Evolutionary conservation across 2,888 invertebrate species (phyloP), one percentile per base, ranked within the genome.

Genomic region (Cheilosia impressa): DNA sequence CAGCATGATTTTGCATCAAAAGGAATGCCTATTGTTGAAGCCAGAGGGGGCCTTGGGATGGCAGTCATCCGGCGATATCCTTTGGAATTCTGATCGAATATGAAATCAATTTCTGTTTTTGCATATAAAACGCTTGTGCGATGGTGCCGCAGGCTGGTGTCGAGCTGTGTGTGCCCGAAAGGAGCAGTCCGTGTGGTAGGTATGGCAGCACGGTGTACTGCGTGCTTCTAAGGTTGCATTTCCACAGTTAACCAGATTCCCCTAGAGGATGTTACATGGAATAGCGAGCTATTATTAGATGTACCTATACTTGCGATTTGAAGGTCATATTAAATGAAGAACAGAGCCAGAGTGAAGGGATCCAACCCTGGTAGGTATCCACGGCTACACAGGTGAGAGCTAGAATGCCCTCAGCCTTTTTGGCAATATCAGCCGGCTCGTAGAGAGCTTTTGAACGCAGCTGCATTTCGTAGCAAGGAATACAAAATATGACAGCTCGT

Each of bases 91-190:
- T 85, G 85, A 85, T 85, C 85, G 85, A 85, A 85, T 85, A 85
- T 81, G 85, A 85, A 85, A 85, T 85, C 85, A 85, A 85, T 85
- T 85, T 85, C 77, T 68, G 57, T 76, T 85, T 85, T 85, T 85
- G 85, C 85, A 85, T 85, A 85, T 85, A 85, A 80, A 85, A 85
- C 68, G 47, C 68, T 81, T 81, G 81, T 77, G 71, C 71, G 52
- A 60, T 62, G 58, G 47, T 69, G 80, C 80, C 73, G 24, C 60
- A 76, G 84, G 53, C 47, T 55, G 34, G 68, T 38, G 47, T 43
- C 17, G 41, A n/a, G 41, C 69, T 71, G 71, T 82, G 53, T 72
- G 31, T 68, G 78, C 50, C 79, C 79, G 63, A 31, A 58, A 79
- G 83, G 73, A 79, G 22, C 65, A 45, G 50, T 66, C 52, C 24